Evolutionary conservation across 1,140 invertebrate species (phyloP), one percentile per base, ranked within the genome.

Genomic region (Charaxes varanes): DNA sequence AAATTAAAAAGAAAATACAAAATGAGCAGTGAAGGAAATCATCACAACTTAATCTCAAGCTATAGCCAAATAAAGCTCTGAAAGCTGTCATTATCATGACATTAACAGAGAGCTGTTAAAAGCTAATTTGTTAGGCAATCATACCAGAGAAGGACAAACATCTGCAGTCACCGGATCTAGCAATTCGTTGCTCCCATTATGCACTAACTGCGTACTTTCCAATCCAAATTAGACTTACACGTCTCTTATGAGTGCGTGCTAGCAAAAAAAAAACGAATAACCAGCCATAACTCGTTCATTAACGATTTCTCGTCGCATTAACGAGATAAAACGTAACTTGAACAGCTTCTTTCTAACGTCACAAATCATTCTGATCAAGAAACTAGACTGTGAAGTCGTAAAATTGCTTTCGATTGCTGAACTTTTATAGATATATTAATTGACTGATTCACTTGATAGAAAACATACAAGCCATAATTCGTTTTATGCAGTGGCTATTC

Each of bases 141-240:
- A n/a, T n/a, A n/a, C n/a, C n/a, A n/a, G n/a, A n/a, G n/a, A n/a
- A n/a, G n/a, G n/a, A n/a, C n/a, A n/a, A n/a, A n/a, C n/a, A n/a
- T n/a, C n/a, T 12, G 27, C 14, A 30, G 26, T 28, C n/a, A 38
- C 35, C 51, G 36, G 41, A 54, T 38, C 19, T 13, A 32, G 3
- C 22, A 7, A 31, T 49, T 15, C 33, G 36, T 44, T 53, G 45
- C 40, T 53, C 48, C 28, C 47, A 56, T 62, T 59, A 36, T 47
- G 33, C 42, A 49, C 43, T 48, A 37, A 41, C 45, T 32, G 26
- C 44, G 40, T 41, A 52, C 56, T 66, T 66, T 62, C 52, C 43
- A 57, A 53, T 61, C 49, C 31, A 54, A 62, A 55, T 59, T 49
- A 49, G 49, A 53, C 30, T 19, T 49, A 53, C 45, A 34, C 45